These are phyloP conservation scores for Meriones unguiculatus DNA, from an alignment of 2,113 vertebrate species.

Conservation along the genomic window DNA sequence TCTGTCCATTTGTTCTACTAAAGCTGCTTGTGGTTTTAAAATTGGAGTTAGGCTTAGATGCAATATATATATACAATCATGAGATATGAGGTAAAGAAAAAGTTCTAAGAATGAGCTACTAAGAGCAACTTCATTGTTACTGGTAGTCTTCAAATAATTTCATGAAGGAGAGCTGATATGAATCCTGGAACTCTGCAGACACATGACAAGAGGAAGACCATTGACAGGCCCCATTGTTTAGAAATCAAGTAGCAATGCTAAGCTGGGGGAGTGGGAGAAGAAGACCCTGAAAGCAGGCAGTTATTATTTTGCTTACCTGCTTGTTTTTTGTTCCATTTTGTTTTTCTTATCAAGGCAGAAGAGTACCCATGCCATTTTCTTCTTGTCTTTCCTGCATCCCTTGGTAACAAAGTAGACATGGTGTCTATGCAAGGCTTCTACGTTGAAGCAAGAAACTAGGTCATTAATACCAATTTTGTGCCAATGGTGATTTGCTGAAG, in stretches of 20 bases:
- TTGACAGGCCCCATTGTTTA: neutral
- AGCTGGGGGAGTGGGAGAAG: neutral
- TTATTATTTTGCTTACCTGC: neutral
- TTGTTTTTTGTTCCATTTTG: neutral
- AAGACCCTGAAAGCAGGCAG: neutral
- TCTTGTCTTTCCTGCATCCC: fast-evolving
- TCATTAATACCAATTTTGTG: neutral
- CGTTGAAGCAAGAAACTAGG: neutral
- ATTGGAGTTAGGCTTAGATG: neutral
- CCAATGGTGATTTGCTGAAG: neutral
- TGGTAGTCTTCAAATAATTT: neutral
- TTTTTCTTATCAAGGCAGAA: neutral
- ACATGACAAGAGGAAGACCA: neutral
- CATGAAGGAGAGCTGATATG: no score
- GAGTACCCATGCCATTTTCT: neutral
- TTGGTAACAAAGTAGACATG: neutral
- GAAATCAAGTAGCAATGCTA: neutral
- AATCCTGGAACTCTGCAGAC: neutral
- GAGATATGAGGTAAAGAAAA: neutral
- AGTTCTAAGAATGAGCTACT: neutral
- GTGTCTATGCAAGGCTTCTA: neutral
- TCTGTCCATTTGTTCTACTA: neutral
- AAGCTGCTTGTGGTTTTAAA: neutral
- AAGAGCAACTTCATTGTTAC: neutral
- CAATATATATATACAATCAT: no score